phyloP scores from a whole-genome alignment of 2,888 invertebrate genomes.

The Litoditis marina region DNA sequence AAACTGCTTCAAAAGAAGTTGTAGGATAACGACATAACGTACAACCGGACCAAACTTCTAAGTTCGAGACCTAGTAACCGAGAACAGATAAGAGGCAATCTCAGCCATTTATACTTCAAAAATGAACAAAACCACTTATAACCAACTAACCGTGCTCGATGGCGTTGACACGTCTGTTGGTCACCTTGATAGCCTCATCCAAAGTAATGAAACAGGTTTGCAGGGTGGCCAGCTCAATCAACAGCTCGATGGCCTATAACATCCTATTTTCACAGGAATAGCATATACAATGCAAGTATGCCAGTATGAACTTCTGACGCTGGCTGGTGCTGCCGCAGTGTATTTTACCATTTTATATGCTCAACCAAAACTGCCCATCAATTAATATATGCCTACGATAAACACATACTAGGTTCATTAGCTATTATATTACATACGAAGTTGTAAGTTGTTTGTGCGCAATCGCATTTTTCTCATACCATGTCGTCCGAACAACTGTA shows the following conservation, averaged over 20 bases:
- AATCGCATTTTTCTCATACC: no score
- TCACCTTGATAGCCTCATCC: conserved; percentile 97
- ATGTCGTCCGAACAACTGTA: background rate
- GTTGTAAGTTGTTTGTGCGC: no score
- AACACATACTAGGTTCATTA: no score
- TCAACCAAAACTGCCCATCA: no score
- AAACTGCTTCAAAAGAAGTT: no score
- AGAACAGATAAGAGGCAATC: background rate
- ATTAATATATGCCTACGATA: no score
- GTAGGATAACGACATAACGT: no score
- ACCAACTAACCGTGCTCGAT: conserved; percentile 86
- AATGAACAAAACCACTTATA: no score
- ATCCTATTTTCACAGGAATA: background rate
- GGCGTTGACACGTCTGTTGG: conserved; percentile 97
- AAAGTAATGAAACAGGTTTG: conserved; percentile 97
- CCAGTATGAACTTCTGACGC: no score
- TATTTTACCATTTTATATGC: background rate
- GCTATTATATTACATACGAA: no score
- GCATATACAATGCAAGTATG: no score
- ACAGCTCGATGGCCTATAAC: conserved; percentile 77
- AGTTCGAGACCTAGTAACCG: background rate
- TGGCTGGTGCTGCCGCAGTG: no score
- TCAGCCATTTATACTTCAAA: background rate
- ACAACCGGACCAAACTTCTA: background rate
- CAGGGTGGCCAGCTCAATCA: conserved; percentile 93